A percentile compares a stretch with the other conserved stretches of the same genome.
These are phyloP conservation scores for Drosophila sordidapex DNA, from an alignment of 2,888 invertebrate species.

Conservation along the genomic window DNA sequence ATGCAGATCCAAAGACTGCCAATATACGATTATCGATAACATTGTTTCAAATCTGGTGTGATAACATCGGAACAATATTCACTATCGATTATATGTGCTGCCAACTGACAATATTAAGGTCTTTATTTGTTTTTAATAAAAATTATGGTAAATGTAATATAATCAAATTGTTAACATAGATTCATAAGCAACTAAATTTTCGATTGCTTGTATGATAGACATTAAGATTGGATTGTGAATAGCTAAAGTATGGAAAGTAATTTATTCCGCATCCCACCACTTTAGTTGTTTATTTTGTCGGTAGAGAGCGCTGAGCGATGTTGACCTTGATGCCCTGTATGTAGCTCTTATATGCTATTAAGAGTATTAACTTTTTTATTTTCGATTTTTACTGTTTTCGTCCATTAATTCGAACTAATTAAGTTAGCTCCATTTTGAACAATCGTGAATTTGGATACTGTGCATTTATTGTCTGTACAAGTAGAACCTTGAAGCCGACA, in stretches of 20 bases:
- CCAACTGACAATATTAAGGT: background rate
- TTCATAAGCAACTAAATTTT: background rate
- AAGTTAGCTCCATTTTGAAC: background rate
- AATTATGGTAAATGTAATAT: background rate
- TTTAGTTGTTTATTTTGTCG: background rate
- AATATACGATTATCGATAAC: background rate
- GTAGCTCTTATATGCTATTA: background rate
- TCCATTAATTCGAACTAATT: background rate
- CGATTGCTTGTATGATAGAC: background rate
- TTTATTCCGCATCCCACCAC: background rate
- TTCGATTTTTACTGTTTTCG: background rate
- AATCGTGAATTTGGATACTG: background rate
- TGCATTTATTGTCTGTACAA: background rate
- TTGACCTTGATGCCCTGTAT: background rate
- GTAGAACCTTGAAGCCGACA: background rate
- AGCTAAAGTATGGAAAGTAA: background rate
- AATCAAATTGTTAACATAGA: background rate
- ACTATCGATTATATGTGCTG: conserved; percentile 7
- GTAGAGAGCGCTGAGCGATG: background rate
- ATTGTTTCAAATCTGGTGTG: background rate
- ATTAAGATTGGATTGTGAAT: background rate
- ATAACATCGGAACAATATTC: background rate
- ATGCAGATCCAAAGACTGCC: background rate
- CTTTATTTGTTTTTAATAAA: background rate
- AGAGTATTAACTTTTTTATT: background rate